Percentiles rank a stretch among this genome's conserved stretches.
phyloP scores from a whole-genome alignment of 2,888 invertebrate species.

The Drosophila setosimentum region DNA sequence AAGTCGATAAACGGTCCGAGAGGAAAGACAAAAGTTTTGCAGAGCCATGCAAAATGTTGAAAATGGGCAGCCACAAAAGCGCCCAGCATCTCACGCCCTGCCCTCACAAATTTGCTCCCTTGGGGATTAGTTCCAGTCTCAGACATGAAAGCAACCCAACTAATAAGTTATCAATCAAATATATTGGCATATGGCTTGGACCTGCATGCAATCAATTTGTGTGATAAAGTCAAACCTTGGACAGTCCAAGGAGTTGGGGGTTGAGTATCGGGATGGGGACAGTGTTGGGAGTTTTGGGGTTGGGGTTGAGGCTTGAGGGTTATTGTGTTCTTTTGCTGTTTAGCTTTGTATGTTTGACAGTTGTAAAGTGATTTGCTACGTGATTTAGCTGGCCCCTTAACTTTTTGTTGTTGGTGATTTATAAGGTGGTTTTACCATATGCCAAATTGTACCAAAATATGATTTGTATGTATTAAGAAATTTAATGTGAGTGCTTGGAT shows the following conservation, averaged over 20 bases:
- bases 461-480: conserved; percentile 67
- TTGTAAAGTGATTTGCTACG: conserved; percentile 79
- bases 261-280: background rate
- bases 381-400: conserved; percentile 33
- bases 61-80: conserved; percentile 22
- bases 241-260: conserved; percentile 10
- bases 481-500: conserved; percentile 25
- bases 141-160: conserved; percentile 64
- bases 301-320: background rate
- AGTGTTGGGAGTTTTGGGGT: background rate
- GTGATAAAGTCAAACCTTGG: conserved; percentile 56
- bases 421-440: conserved; percentile 10
- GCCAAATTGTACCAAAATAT: conserved; percentile 61
- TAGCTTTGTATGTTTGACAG: conserved; percentile 71
- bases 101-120: conserved; percentile 16
- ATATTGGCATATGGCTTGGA: conserved; percentile 73
- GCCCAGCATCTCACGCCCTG: background rate
- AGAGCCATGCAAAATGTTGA: conserved; percentile 66
- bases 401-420: background rate
- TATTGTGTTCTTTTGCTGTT: conserved; percentile 17
- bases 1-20: conserved; percentile 56
- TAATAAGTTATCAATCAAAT: conserved; percentile 81
- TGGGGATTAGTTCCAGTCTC: conserved; percentile 44
- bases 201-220: conserved; percentile 66
- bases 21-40: conserved; percentile 73